Percentiles rank a stretch among this genome's conserved stretches.
Conservation (phyloP, 1,140 invertebrate species). For the Drosophila repleta region DNA sequence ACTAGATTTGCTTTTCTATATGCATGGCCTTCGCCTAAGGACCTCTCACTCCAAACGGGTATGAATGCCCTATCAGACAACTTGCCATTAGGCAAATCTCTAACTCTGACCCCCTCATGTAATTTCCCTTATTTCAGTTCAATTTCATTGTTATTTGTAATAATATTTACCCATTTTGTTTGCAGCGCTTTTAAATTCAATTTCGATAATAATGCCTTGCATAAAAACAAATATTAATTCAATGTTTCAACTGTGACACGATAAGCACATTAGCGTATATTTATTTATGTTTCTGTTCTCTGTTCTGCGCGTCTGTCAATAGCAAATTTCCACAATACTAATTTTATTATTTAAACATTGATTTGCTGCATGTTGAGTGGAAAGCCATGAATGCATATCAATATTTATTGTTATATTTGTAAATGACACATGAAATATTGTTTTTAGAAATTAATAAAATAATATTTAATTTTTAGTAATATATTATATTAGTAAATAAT, state of each 20-base stretch:
- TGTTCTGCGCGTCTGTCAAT: background rate
- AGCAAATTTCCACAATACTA: background rate
- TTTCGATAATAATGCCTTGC: background rate
- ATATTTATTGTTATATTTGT: too few species aligned
- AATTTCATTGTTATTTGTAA: background rate
- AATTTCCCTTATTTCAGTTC: too few species aligned
- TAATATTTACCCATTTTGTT: background rate
- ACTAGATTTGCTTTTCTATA: constrained; percentile 65
- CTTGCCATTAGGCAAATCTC: background rate
- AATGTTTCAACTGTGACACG: background rate
- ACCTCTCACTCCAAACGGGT: background rate
- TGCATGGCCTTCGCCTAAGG: constrained; percentile 18
- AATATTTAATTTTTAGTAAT: too few species aligned
- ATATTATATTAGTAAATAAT: too few species aligned
- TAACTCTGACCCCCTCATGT: background rate
- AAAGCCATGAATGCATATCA: too few species aligned
- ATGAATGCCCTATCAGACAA: background rate
- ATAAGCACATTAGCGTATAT: background rate
- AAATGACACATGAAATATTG: too few species aligned
- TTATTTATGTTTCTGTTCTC: background rate
- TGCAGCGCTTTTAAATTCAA: background rate
- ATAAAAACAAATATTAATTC: background rate
- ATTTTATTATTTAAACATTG: background rate
- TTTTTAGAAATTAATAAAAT: too few species aligned
- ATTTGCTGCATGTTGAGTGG: too few species aligned